These are phyloP conservation scores for Ptychochromis oligacanthus DNA, from an alignment of 2,113 vertebrate genomes.

Conservation along the genomic window DNA sequence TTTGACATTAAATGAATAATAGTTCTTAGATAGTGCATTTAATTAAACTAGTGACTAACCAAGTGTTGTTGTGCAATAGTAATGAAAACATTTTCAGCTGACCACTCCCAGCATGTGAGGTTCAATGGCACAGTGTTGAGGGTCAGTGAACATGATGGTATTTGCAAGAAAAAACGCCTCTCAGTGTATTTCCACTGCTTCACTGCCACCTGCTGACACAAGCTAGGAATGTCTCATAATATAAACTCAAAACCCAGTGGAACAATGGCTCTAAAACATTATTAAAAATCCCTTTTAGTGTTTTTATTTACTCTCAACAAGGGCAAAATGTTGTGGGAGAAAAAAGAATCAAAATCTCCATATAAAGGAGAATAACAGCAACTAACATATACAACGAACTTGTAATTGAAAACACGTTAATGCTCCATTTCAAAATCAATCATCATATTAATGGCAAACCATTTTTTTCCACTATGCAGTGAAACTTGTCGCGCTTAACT, in stretches of 20 bases:
- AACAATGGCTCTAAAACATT: background rate
- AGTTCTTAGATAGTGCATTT: background rate
- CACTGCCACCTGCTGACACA: conserved; percentile 54
- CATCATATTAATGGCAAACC: background rate
- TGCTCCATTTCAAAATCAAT: background rate
- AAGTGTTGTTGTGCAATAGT: conserved; percentile 1
- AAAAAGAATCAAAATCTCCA: background rate
- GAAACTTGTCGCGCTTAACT: background rate
- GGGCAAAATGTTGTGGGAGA: background rate
- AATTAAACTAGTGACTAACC: conserved; percentile 7
- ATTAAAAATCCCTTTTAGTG: background rate
- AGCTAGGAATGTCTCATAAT: background rate
- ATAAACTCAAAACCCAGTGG: background rate
- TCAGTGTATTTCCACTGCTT: background rate
- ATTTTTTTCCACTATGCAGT: background rate
- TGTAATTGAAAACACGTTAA: no score
- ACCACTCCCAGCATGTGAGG: background rate
- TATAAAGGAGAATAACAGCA: background rate
- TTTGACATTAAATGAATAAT: conserved; percentile 16
- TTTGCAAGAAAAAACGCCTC: background rate
- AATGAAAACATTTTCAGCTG: background rate
- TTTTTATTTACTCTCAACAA: background rate
- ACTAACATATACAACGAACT: no score
- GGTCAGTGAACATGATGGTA: background rate
- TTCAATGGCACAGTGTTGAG: background rate